Percentiles rank a stretch among this genome's conserved stretches.
Evolutionary conservation across 2,113 vertebrate genomes (phyloP).

Genomic region (Rhombomys opimus): DNA sequence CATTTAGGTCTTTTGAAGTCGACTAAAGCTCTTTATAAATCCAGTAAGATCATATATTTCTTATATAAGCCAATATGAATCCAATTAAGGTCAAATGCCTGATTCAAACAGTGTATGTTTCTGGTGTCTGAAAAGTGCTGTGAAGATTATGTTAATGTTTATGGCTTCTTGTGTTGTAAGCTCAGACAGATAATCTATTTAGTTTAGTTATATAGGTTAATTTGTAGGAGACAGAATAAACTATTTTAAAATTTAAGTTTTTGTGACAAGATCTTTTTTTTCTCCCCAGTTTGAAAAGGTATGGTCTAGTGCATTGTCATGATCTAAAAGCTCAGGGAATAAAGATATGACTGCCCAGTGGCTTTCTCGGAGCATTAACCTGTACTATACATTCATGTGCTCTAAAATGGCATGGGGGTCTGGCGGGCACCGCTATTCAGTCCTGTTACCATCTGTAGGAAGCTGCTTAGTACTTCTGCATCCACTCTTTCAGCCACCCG

Average conservation of each 20-base stretch:
- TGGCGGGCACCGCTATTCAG: not conserved
- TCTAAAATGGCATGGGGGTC: not conserved
- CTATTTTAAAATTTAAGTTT: not conserved
- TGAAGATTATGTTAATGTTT: not conserved
- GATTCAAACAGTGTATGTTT: not conserved
- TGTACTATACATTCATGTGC: not conserved
- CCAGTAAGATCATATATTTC: constrained; percentile 8
- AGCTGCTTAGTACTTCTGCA: not conserved
- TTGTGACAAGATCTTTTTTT: not conserved
- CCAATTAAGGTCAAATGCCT: not conserved
- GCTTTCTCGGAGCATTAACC: not conserved
- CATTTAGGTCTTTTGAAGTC: not conserved
- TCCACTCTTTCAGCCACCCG: not conserved
- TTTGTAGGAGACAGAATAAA: not conserved
- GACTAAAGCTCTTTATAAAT: not conserved
- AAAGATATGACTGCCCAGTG: not conserved
- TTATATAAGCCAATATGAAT: not conserved
- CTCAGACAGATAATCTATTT: not conserved
- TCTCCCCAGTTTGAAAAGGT: not conserved
- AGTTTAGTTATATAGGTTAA: not conserved
- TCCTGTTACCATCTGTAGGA: not conserved
- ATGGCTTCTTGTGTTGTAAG: not conserved
- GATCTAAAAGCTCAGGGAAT: not conserved
- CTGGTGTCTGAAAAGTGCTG: not conserved
- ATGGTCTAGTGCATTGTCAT: not conserved